phyloP scores from a whole-genome alignment of 2,113 vertebrate genomes.

The Mionectes macconnelli region DNA sequence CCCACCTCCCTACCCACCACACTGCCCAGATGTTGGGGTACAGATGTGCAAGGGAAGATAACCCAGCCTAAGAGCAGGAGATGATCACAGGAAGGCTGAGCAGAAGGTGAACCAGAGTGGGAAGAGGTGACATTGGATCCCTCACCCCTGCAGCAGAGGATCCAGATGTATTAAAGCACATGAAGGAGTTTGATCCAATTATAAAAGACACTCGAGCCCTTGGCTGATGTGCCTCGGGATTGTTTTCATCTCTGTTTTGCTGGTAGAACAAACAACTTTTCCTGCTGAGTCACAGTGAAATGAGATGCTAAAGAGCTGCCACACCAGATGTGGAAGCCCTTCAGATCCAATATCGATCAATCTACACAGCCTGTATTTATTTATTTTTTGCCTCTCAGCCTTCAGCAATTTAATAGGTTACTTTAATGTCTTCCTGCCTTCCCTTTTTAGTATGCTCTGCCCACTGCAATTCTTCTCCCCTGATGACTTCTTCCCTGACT shows the following conservation, averaged over 20 bases:
- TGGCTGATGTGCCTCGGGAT: neutral
- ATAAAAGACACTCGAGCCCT: neutral
- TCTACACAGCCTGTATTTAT: neutral
- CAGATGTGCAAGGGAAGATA: neutral
- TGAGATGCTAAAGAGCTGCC: conserved; percentile 49
- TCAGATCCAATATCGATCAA: conserved; percentile 53
- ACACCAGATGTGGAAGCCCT: conserved; percentile 46
- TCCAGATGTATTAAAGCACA: neutral
- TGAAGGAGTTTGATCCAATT: neutral
- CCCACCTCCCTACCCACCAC: too few relatives aligned
- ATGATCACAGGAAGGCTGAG: neutral
- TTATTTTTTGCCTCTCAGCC: conserved; percentile 46
- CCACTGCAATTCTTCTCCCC: neutral
- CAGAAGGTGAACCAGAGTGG: neutral
- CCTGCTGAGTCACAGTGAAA: conserved; percentile 41
- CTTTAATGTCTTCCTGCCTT: conserved; percentile 15
- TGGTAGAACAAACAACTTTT: conserved; percentile 11
- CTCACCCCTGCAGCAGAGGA: neutral
- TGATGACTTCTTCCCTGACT: neutral
- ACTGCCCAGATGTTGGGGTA: neutral
- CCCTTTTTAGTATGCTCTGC: neutral
- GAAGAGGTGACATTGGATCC: neutral
- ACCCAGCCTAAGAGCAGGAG: neutral
- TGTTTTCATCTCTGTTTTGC: neutral
- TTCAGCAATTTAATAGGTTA: conserved; percentile 1